phyloP scores from a whole-genome alignment of 2,888 invertebrate genomes.

The Callyntrura guangdongensis region DNA sequence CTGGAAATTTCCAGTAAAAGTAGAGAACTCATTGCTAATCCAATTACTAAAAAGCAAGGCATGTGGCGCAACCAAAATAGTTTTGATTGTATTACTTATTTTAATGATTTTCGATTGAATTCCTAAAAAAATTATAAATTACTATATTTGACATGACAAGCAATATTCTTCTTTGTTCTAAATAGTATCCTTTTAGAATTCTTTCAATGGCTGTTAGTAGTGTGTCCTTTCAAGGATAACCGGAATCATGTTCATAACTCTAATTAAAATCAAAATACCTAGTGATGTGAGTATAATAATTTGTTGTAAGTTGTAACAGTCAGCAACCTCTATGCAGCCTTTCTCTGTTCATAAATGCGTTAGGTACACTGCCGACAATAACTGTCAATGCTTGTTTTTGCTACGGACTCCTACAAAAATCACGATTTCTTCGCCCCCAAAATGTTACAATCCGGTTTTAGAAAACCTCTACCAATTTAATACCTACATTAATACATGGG shows the following conservation, averaged over 20 bases:
- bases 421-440: neutral
- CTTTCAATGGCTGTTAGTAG: neutral
- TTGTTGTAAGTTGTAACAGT: neutral
- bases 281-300: neutral
- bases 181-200: constrained; percentile 1
- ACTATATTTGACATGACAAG: neutral
- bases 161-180: neutral
- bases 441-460: neutral
- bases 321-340: neutral
- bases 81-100: too few relatives aligned
- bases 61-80: too few relatives aligned
- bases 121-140: too few relatives aligned
- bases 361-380: neutral
- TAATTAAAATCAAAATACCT: neutral
- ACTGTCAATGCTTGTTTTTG: constrained; percentile 7
- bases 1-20: too few relatives aligned
- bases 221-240: constrained; percentile 57
- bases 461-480: neutral
- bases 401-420: neutral
- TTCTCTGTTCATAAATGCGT: neutral
- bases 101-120: too few relatives aligned
- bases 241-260: neutral
- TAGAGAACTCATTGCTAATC: too few relatives aligned
- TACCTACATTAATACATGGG: neutral
- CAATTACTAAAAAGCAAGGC: too few relatives aligned